phyloP scores from a whole-genome alignment of 2,797 vertebrate genomes.

The Intellagama lesueurii region DNA sequence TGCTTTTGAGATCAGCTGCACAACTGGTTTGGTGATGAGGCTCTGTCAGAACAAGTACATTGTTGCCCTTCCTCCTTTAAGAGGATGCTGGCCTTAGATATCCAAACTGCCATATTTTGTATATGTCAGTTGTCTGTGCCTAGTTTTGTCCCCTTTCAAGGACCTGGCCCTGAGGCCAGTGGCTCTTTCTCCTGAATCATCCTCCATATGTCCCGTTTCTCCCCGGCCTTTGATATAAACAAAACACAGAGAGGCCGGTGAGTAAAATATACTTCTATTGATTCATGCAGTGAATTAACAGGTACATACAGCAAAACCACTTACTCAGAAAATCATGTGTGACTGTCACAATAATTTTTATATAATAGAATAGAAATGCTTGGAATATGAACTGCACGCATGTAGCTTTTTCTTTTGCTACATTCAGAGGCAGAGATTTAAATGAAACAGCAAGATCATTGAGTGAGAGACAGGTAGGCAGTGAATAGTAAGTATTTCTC shows the following conservation, averaged over 20 bases:
- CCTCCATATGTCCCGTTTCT: background rate
- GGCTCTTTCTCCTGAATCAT: background rate
- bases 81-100: background rate
- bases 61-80: too few species aligned
- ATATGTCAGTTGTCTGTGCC: background rate
- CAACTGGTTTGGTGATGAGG: too few species aligned
- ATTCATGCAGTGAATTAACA: constrained; percentile 18
- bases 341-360: constrained; percentile 4
- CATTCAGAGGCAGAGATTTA: background rate
- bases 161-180: background rate
- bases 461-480: background rate
- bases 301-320: constrained; percentile 6
- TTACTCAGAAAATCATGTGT: background rate
- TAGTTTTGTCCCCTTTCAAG: background rate
- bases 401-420: background rate
- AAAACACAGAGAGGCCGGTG: background rate
- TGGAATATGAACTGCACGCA: background rate
- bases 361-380: constrained; percentile 5
- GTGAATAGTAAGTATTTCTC: background rate
- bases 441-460: background rate
- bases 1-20: too few species aligned
- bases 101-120: background rate
- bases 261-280: background rate
- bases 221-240: background rate
- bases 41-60: too few species aligned